phyloP scores from a whole-genome alignment of 2,888 invertebrate species.

The Erebia palarica region DNA sequence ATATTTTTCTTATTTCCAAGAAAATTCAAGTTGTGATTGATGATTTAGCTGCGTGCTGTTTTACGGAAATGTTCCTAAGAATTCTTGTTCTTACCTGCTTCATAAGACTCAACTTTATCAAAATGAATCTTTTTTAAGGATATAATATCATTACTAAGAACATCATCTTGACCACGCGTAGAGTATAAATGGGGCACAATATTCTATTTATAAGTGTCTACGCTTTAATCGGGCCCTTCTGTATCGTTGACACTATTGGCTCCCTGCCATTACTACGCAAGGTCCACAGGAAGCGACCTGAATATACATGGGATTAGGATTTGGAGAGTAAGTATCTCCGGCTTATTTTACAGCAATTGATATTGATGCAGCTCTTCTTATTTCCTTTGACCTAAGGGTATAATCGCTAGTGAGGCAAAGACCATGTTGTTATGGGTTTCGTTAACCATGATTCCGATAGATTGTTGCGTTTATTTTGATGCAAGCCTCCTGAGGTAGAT shows the following conservation, averaged over 20 bases:
- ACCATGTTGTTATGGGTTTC: not conserved
- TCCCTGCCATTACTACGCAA: constrained; percentile 34
- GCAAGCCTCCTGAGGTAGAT: not conserved
- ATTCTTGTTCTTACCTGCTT: not conserved
- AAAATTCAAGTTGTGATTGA: not conserved
- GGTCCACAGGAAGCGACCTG: constrained; percentile 38
- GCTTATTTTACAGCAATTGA: not conserved
- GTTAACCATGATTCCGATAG: not conserved
- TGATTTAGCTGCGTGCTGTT: too few relatives aligned
- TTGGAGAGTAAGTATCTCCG: not conserved
- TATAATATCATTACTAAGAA: not conserved
- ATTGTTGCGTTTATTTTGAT: not conserved
- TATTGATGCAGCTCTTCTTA: not conserved
- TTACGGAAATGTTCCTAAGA: not conserved
- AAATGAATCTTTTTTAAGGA: not conserved
- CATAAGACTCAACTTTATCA: not conserved
- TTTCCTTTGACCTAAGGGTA: too few relatives aligned
- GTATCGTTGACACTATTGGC: constrained; percentile 31
- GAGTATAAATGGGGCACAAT: constrained; percentile 13
- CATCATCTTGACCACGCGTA: not conserved
- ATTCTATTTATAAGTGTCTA: constrained; percentile 31
- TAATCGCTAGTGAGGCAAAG: not conserved
- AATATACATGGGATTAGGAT: constrained; percentile 25
- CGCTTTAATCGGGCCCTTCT: constrained; percentile 33
- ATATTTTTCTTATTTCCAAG: not conserved